Conservation (phyloP, 2,113 vertebrate species). For the Hystrix cristata region DNA sequence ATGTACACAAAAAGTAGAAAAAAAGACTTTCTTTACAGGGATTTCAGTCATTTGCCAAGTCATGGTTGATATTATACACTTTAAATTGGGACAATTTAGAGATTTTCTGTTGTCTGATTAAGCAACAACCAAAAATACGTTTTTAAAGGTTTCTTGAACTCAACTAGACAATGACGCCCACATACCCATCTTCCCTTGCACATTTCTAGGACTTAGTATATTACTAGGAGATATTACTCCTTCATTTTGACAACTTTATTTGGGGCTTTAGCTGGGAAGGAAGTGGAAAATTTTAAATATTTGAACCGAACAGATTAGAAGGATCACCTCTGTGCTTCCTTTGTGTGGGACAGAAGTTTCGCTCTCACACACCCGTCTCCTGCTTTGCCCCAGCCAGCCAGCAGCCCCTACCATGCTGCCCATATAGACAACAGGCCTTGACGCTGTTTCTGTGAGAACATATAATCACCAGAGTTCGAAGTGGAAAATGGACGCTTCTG, state of each 20-base stretch:
- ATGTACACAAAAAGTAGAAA: background rate
- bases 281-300: slow-evolving; percentile 72
- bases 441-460: slow-evolving; percentile 77
- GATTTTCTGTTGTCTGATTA: background rate
- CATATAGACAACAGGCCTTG: background rate
- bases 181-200: background rate
- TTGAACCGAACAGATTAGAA: slow-evolving; percentile 74
- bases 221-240: slow-evolving; percentile 43
- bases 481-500: slow-evolving; percentile 87
- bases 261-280: slow-evolving; percentile 12
- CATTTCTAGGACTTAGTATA: background rate
- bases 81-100: slow-evolving; percentile 1
- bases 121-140: slow-evolving; percentile 28
- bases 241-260: slow-evolving; percentile 68
- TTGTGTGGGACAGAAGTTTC: slow-evolving; percentile 65
- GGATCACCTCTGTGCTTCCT: slow-evolving; percentile 68
- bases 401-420: background rate
- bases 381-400: slow-evolving; percentile 45
- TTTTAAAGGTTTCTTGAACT: slow-evolving; percentile 27
- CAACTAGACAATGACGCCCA: background rate
- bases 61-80: background rate
- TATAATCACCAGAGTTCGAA: slow-evolving; percentile 78
- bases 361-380: background rate
- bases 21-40: background rate
- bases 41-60: slow-evolving; percentile 31